Percentiles rank a stretch among this genome's conserved stretches.
Conservation (phyloP, 2,113 vertebrate species). For the Cyanocitta stelleri region DNA sequence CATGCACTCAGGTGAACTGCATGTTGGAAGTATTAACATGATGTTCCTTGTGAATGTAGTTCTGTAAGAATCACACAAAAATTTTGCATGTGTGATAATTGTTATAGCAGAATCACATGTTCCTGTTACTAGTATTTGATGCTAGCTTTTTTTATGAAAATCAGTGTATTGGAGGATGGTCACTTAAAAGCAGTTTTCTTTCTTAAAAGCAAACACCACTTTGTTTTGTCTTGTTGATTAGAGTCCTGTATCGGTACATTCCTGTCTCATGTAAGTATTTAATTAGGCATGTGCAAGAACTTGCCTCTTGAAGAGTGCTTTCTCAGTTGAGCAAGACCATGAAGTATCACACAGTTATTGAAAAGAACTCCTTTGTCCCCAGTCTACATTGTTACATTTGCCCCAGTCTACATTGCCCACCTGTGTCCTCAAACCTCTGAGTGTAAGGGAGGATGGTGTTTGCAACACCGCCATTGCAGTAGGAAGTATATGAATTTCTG, state of each 20-base stretch:
- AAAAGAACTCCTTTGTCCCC: not conserved
- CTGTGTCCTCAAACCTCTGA: not conserved
- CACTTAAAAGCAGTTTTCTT: not conserved
- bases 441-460: not conserved
- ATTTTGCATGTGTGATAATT: not conserved
- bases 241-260: not conserved
- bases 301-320: not conserved
- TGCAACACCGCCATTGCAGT: not conserved
- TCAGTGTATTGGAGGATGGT: not conserved
- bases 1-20: not conserved
- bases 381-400: not conserved
- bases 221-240: not conserved
- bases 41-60: not conserved
- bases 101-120: not conserved
- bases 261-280: not conserved
- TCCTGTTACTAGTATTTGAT: not conserved
- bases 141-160: not conserved
- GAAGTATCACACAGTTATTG: not conserved
- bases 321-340: not conserved
- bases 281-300: not conserved
- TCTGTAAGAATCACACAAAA: not conserved
- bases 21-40: not conserved
- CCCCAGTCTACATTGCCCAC: not conserved
- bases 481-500: not conserved
- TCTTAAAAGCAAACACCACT: not conserved